These are phyloP conservation scores for Meteorus colon DNA, from an alignment of 2,888 invertebrate species.

Conservation along the genomic window DNA sequence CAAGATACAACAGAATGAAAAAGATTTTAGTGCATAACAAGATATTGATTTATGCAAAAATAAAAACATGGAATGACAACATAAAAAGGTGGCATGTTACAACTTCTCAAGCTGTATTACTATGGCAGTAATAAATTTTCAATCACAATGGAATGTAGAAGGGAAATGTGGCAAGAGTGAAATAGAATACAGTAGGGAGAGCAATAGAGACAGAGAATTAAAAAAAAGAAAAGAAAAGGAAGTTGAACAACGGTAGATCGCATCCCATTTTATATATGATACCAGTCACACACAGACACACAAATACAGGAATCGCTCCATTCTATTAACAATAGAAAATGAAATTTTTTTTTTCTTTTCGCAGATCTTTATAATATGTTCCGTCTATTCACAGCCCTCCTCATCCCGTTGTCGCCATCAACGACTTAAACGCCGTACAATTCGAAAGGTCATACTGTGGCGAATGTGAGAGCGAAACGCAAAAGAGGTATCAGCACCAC, in stretches of 20 bases:
- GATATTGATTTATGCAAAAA: constrained; percentile 5
- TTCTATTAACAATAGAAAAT: constrained; percentile 49
- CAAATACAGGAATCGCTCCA: constrained; percentile 13
- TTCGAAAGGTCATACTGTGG: constrained; percentile 55
- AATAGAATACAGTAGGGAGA: constrained; percentile 2
- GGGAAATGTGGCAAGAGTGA: constrained; percentile 8
- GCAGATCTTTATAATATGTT: constrained; percentile 46
- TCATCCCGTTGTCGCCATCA: constrained; percentile 19
- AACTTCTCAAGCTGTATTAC: not conserved
- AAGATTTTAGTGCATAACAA: not conserved
- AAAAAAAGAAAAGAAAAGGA: constrained; percentile 31
- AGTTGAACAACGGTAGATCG: constrained; percentile 43
- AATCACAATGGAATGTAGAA: constrained; percentile 4
- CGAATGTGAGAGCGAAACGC: constrained; percentile 49
- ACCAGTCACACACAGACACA: constrained; percentile 14
- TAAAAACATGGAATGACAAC: not conserved
- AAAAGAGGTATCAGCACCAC: constrained; percentile 42
- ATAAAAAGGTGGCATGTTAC: not conserved
- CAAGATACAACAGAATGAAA: not conserved
- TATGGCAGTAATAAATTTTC: not conserved
- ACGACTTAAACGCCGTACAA: constrained; percentile 44
- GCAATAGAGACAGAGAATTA: constrained; percentile 22
- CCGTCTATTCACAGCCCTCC: constrained; percentile 26
- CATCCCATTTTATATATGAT: constrained; percentile 41
- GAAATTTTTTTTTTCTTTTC: constrained; percentile 52